Evolutionary conservation across 1,140 invertebrate species (phyloP).

Genomic region (Aplysia californica): DNA sequence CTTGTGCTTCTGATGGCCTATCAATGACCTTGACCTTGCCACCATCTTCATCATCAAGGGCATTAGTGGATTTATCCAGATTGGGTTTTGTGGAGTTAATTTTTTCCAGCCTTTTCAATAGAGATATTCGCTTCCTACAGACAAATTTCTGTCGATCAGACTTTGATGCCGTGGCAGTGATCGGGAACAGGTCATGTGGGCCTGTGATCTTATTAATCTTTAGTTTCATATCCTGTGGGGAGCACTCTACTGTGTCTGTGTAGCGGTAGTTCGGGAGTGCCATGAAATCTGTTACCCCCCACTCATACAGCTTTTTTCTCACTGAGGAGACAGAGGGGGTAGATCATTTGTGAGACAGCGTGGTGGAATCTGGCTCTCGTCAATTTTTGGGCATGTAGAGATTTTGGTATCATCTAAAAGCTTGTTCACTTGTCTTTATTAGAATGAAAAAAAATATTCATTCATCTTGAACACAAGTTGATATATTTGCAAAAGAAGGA

Average conservation of each 20-base stretch:
- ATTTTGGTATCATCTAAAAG: too few species aligned
- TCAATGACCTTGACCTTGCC: too few species aligned
- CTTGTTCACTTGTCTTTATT: too few species aligned
- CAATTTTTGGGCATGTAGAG: too few species aligned
- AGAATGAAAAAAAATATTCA: too few species aligned
- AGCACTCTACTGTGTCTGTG: neutral
- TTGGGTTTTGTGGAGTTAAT: neutral
- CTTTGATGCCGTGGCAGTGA: neutral
- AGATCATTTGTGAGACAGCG: too few species aligned
- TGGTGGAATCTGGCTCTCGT: too few species aligned
- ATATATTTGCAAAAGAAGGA: too few species aligned
- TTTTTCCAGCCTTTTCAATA: neutral
- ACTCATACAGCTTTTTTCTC: conserved; percentile 15
- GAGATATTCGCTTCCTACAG: neutral
- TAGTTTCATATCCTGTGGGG: neutral
- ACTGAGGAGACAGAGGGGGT: too few species aligned
- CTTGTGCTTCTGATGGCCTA: too few species aligned
- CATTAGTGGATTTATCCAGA: neutral
- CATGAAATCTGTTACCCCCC: conserved; percentile 14
- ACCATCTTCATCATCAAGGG: too few species aligned
- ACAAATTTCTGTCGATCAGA: neutral
- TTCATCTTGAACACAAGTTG: too few species aligned
- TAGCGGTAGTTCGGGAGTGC: neutral
- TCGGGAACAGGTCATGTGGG: neutral
- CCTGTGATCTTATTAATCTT: neutral